Evolutionary conservation across 2,888 invertebrate species (phyloP).

Genomic region (Osmoderma eremita): DNA sequence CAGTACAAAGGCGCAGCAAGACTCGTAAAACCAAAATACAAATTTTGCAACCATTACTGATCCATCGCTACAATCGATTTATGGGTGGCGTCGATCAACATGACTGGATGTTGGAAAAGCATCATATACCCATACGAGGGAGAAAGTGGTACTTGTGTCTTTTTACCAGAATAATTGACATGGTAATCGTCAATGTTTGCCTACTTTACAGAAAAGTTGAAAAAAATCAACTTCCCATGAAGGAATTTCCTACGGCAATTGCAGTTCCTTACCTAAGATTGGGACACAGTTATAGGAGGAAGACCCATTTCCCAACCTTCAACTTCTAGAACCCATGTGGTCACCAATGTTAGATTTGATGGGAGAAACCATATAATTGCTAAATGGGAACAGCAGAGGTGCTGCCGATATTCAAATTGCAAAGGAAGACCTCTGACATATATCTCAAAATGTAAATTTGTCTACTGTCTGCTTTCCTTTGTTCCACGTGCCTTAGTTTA

Average conservation of each 20-base stretch:
- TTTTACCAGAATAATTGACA: slow-evolving; percentile 40
- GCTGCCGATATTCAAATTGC: too few species aligned
- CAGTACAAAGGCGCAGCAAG: background rate
- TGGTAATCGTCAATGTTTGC: slow-evolving; percentile 29
- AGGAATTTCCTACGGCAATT: slow-evolving; percentile 45
- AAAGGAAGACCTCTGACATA: too few species aligned
- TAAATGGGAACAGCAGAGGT: too few species aligned
- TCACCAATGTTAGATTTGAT: too few species aligned
- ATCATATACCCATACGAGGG: slow-evolving; percentile 13
- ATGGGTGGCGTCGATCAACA: slow-evolving; percentile 35
- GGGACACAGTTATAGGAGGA: slow-evolving; percentile 42
- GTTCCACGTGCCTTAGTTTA: too few species aligned
- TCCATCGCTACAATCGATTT: slow-evolving; percentile 17
- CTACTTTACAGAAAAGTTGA: slow-evolving; percentile 45
- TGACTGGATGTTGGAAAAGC: slow-evolving; percentile 22
- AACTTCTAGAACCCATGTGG: too few species aligned
- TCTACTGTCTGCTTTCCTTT: too few species aligned
- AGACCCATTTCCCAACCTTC: background rate
- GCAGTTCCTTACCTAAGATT: slow-evolving; percentile 47
- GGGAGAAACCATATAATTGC: too few species aligned
- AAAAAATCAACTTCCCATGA: slow-evolving; percentile 41
- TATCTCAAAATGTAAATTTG: too few species aligned
- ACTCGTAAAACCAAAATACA: slow-evolving; percentile 1
- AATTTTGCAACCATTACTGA: too few species aligned
- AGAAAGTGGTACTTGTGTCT: slow-evolving; percentile 31